Base-by-base conservation (phyloP, 2,113 vertebrate genomes). In the Nanorana parkeri region DNA sequence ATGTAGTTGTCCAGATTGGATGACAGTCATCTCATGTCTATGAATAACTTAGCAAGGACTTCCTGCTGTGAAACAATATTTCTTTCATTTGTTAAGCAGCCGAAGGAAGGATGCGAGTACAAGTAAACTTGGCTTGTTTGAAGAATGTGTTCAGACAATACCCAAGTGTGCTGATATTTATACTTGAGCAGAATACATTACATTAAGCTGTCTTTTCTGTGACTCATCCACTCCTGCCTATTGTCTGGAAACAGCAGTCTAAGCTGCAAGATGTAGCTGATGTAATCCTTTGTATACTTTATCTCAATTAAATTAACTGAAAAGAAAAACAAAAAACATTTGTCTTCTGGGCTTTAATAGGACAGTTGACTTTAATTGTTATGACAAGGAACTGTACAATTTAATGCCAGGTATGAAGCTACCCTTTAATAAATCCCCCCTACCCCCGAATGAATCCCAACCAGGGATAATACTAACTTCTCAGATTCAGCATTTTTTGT, bases 161-260 rank as follows among this genome's bases (percentile, higher is more conserved):
- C 80, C 80, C 80, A 68, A 75, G 80, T 51, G 80, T 54, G 52
- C 71, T 58, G 80, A 74, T 74, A 83, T 83, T 76, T 83, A 55
- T 83, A 36, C 72, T 76, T 28, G 71, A 83, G 80, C 15, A 61
- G 71, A 83, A 76, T 76, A 68, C 36, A 75, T 83, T 67, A 83
- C 54, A 68, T 83, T 76, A 83, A 68, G 80, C 26, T 68, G 72
- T 74, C 72, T 68, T 41, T n/a, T 58, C 54, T 51, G 63, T 83
- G 71, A 76, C 28, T 83, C 80, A 83, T 83, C 63, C 63, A 58
- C 56, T 75, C 28, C 80, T 52, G 54, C 67, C 72, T 76, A 83
- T 83, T 83, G 71, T 83, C 72, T 47, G 63, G 72, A 83, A 58
- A 52, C 72, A 32, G 56, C 15, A n/a, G 19, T 36, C 26, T 3